Evolutionary conservation across 2,797 vertebrate genomes (phyloP), one percentile per base, ranked within the genome.

Genomic region (Eremophila alpestris): DNA sequence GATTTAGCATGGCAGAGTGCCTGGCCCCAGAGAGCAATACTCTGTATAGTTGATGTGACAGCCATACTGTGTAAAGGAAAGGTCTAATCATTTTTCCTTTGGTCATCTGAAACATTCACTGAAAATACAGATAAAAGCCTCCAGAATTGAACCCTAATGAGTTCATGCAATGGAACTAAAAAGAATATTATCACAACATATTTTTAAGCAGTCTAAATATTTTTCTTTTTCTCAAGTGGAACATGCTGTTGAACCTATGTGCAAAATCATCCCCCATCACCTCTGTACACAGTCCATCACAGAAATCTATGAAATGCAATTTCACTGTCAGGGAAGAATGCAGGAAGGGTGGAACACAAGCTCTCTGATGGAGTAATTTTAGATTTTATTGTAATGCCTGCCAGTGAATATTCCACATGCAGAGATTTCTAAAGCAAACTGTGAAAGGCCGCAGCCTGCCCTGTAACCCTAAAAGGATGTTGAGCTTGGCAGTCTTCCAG

Each of bases 401-500:
- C 91, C 96, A 97, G 95, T 73, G 48, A 93, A 95, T 97, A 97
- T 96, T 98, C 97, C 94, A 95, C 96, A 97, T 94, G 91, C 83
- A 96, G 85, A 89, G 77, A 97, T 97, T 97, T 97, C 97, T 96
- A 96, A 97, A 98, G 97, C 97, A 98, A 98, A 97, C 97, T 97
- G 97, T 97, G 97, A 98, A 98, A 98, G 98, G 98, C 98, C 97
- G 95, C 96, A 97, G 98, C 95, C 97, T 98, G 98, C 98, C 95
- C 97, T 97, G 70, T 98, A 98, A 98, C 98, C 98, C 98, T 98
- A 97, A 98, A 98, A 99, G 99, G 98, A 99, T 98, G 97, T 97
- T 96, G 96, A 97, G 97, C 94, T 98, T 97, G 97, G 96, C 97
- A 94, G 71, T 94, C 77, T 94, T 98, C 97, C 97, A 98, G 94